phyloP scores from a whole-genome alignment of 2,888 invertebrate species.

The Platycheirus rosarum region DNA sequence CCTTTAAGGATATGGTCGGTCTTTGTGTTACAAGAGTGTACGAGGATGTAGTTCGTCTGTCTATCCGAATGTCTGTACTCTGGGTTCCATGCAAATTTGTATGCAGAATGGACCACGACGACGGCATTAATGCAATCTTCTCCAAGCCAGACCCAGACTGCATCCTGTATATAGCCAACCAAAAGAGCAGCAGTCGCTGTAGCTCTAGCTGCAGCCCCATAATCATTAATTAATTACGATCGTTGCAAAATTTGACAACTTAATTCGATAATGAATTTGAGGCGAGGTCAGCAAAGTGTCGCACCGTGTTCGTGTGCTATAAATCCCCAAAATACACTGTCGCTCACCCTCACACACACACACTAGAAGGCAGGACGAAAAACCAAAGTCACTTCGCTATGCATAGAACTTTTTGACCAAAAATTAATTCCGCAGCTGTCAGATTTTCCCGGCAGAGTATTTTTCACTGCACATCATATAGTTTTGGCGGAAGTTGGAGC shows the following conservation, averaged over 20 bases:
- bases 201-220: constrained; percentile 64
- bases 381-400: constrained; percentile 21
- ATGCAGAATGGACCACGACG: constrained; percentile 30
- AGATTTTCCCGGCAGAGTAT: constrained; percentile 69
- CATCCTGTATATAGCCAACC: constrained; percentile 43
- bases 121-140: constrained; percentile 67
- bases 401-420: constrained; percentile 69
- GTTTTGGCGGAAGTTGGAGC: constrained; percentile 22
- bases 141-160: constrained; percentile 61
- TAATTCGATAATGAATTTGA: constrained; percentile 75
- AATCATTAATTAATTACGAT: constrained; percentile 74
- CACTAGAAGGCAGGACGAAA: neutral
- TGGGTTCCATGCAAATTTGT: constrained; percentile 42
- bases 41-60: constrained; percentile 32
- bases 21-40: constrained; percentile 38
- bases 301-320: constrained; percentile 71
- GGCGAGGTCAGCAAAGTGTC: constrained; percentile 74
- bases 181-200: constrained; percentile 15
- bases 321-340: constrained; percentile 52
- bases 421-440: constrained; percentile 74
- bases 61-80: constrained; percentile 7
- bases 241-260: constrained; percentile 74
- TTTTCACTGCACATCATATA: constrained; percentile 67
- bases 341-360: constrained; percentile 12
- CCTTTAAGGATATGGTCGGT: constrained; percentile 69